Base-by-base conservation (phyloP, 2,113 vertebrate genomes). In the Corythoichthys intestinalis region DNA sequence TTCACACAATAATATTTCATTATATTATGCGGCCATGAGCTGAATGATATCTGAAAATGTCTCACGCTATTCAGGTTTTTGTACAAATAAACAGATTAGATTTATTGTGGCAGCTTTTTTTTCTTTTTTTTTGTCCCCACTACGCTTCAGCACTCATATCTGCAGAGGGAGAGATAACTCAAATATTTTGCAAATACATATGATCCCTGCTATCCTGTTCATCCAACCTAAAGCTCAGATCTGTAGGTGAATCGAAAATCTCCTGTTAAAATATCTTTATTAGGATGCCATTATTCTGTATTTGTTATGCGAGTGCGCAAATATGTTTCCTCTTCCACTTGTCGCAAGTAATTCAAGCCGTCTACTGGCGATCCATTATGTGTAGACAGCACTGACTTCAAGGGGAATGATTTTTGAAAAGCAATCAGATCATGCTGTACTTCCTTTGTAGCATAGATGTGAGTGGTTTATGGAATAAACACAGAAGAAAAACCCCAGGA, bases 111-210 rank as follows among this genome's bases (percentile, higher is more conserved):
- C 66, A 74, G 73, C 61, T 64, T 37, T 79, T 79, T 73, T 65
- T 65, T 63, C 20, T 28, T 28, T 28, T 28, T 28, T 28, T 28
- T 28, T 28, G 41, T 47, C 46, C 46, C 46, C 46, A 47, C 58
- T n/a, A 39, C 53, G 65, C 59, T 70, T 72, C 59, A 76, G 56
- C 75, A 75, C 75, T 66, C 75, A 11, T 17, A 75, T 83, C 17
- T 81, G 71, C 76, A 6, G 1, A 56, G 71, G 56, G 72, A 68
- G 69, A 80, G 80, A 82, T 76, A 75, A 65, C 10, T 70, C 50
- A 71, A 86, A 82, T 87, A 82, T 85, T 82, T 77, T 73, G 63
- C 76, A 71, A 84, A 78, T 65, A 75, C 80, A 74, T 79, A 74
- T 65, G 79, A 85, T 83, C 74, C n/a, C 5, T 2, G 6, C 39